phyloP scores from a whole-genome alignment of 92 coral and sea anemone genomes.

The Zoanthus solanderi region DNA sequence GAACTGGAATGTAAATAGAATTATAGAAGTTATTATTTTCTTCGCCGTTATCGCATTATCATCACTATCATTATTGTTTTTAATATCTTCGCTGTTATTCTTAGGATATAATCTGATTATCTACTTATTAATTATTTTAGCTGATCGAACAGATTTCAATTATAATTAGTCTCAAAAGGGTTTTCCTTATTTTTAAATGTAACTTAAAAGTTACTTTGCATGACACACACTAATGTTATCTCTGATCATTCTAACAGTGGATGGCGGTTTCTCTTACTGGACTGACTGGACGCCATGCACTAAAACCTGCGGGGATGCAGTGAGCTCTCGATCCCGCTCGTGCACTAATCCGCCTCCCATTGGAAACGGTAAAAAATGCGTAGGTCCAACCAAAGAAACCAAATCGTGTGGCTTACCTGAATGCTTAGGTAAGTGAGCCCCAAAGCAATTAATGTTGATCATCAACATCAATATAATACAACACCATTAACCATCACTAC shows the following conservation, averaged over 20 bases:
- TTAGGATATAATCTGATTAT: too few relatives aligned
- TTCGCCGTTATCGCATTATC: too few relatives aligned
- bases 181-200: too few relatives aligned
- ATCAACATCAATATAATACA: background rate
- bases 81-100: too few relatives aligned
- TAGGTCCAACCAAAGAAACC: conserved; percentile 28
- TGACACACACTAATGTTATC: background rate
- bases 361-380: conserved; percentile 22
- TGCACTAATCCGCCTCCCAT: conserved; percentile 41
- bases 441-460: background rate
- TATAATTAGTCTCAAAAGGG: too few relatives aligned
- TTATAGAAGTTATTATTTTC: too few relatives aligned
- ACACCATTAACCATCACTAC: background rate
- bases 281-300: conserved; percentile 41
- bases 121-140: too few relatives aligned
- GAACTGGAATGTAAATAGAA: too few relatives aligned
- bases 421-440: conserved; percentile 27
- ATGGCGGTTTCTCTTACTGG: conserved; percentile 38
- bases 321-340: conserved; percentile 36
- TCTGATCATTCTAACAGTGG: background rate
- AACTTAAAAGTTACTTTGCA: too few relatives aligned
- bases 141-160: too few relatives aligned
- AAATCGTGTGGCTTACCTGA: conserved; percentile 27
- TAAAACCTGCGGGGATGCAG: conserved; percentile 42
- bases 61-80: too few relatives aligned